phyloP scores from a whole-genome alignment of 2,113 vertebrate genomes.

The Periophthalmus modestus region DNA sequence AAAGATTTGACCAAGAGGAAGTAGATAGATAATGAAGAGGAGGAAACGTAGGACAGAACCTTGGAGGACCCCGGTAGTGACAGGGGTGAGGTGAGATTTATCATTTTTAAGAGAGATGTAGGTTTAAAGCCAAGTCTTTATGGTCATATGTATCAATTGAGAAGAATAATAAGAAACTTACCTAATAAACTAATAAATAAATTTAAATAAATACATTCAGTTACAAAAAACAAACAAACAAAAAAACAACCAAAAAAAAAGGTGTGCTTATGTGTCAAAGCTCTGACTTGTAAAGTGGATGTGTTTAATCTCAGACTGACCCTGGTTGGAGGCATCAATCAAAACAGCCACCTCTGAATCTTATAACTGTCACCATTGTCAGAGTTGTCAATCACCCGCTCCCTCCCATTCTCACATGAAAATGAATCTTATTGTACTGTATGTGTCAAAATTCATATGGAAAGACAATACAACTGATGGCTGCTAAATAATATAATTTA shows the following conservation, averaged over 20 bases:
- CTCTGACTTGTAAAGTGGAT: slow-evolving; percentile 18
- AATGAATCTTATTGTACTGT: neutral
- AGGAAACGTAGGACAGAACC: too few species aligned
- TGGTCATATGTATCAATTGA: too few species aligned
- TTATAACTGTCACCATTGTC: slow-evolving; percentile 48
- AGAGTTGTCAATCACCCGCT: slow-evolving; percentile 51
- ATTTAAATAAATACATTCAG: too few species aligned
- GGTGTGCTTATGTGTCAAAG: neutral
- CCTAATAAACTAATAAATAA: too few species aligned
- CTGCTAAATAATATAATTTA: slow-evolving; percentile 73
- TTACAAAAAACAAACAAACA: neutral
- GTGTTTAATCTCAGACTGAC: slow-evolving; percentile 41
- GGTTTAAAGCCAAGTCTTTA: too few species aligned
- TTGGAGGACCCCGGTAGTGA: too few species aligned
- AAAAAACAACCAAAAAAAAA: neutral
- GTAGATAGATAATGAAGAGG: too few species aligned
- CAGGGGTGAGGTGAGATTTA: too few species aligned
- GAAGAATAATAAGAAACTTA: too few species aligned
- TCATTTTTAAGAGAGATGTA: too few species aligned
- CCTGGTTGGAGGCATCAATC: slow-evolving; percentile 52
- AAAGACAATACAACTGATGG: slow-evolving; percentile 30
- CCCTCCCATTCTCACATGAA: neutral
- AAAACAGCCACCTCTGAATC: slow-evolving; percentile 51
- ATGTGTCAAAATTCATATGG: neutral
- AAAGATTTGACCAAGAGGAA: too few species aligned